phyloP scores from a whole-genome alignment of 2,888 invertebrate genomes.

The Harpagoxenus sublaevis region DNA sequence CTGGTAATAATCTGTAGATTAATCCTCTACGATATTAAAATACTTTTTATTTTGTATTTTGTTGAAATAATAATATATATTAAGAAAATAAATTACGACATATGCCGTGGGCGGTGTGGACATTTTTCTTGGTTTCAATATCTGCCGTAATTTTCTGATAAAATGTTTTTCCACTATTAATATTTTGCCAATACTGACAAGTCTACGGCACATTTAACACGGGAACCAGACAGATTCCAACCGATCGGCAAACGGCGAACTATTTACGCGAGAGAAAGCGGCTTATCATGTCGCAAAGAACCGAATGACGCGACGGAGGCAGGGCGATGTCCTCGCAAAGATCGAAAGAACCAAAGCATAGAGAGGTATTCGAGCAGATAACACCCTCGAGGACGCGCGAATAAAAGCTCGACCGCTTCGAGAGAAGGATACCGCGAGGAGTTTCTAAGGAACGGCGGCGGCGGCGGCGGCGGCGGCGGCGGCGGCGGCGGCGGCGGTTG shows the following conservation, averaged over 20 bases:
- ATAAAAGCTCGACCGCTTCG: conserved; percentile 60
- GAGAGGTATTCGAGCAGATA: conserved; percentile 64
- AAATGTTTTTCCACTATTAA: neutral
- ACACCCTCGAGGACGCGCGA: conserved; percentile 54
- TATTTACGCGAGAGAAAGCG: conserved; percentile 51
- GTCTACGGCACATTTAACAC: conserved; percentile 29
- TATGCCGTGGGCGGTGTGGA: no score
- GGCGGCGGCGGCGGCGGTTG: conserved; percentile 40
- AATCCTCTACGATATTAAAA: neutral
- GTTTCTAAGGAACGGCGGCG: conserved; percentile 60
- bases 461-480: conserved; percentile 24
- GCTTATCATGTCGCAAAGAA: conserved; percentile 48
- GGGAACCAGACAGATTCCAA: conserved; percentile 28
- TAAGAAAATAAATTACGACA: neutral
- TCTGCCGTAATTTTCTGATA: conserved; percentile 1
- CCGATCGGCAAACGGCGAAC: conserved; percentile 40
- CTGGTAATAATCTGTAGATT: neutral
- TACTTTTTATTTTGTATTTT: neutral
- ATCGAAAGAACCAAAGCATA: conserved; percentile 53
- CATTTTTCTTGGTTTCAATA: neutral
- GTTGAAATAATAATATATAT: neutral
- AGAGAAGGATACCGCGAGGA: conserved; percentile 57
- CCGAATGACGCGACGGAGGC: conserved; percentile 24
- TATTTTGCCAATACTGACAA: conserved; percentile 28
- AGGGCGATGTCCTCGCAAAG: conserved; percentile 47